phyloP scores from a whole-genome alignment of 2,888 invertebrate genomes.

The Cephus spinipes region DNA sequence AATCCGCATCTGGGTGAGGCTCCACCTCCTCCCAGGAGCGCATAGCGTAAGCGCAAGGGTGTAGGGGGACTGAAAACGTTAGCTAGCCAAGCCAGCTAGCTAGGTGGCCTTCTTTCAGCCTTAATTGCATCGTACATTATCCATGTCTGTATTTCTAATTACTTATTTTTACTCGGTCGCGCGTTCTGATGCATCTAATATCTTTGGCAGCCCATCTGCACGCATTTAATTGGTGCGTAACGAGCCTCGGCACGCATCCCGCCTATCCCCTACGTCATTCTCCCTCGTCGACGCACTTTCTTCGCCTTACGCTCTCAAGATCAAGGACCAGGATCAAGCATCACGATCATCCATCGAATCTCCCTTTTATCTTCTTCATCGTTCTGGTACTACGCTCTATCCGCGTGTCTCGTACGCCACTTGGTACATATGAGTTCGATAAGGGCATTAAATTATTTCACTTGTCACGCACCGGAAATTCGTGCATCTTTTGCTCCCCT shows the following conservation, averaged over 20 bases:
- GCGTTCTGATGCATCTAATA: constrained; percentile 59
- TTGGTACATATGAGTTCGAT: background rate
- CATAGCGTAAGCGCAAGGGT: constrained; percentile 27
- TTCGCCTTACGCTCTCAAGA: background rate
- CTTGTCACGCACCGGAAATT: background rate
- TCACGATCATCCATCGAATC: constrained; percentile 8
- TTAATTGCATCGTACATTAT: constrained; percentile 66
- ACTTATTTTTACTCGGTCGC: constrained; percentile 59
- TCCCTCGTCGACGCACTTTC: background rate
- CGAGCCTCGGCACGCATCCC: constrained; percentile 28
- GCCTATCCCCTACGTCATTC: background rate
- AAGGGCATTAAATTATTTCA: background rate
- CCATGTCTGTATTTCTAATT: constrained; percentile 65
- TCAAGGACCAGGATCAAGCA: background rate
- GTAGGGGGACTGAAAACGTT: constrained; percentile 16
- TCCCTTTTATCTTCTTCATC: background rate
- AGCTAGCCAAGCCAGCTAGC: constrained; percentile 33
- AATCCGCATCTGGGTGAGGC: constrained; percentile 65
- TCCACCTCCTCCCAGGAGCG: constrained; percentile 60
- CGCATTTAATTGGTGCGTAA: constrained; percentile 60
- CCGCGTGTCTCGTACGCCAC: background rate
- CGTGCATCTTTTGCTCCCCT: background rate
- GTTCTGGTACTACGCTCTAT: background rate
- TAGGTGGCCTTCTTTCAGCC: constrained; percentile 62
- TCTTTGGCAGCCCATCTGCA: constrained; percentile 60